Evolutionary conservation across 2,797 vertebrate genomes (phyloP), one percentile per base, ranked within the genome.

Genomic region (Lepilemur septentrionalis): DNA sequence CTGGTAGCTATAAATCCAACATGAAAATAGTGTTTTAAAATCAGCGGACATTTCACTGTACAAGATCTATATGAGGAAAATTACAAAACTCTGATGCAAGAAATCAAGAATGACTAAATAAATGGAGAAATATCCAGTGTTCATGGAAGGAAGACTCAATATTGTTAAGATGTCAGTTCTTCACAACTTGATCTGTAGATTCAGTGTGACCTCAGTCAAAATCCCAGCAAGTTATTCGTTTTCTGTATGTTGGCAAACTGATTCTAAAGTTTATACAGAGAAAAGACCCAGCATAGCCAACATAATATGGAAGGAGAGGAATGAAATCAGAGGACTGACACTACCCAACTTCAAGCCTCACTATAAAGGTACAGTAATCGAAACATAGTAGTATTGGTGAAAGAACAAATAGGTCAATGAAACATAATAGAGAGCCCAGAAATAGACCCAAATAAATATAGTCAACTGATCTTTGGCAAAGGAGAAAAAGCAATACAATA

Each of bases 1-100:
- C 96, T 97, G 95, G 82, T 70, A 95, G 96, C 91, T 69, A 48
- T 95, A 95, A 97, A 93, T 96, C 89, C 75, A 87, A 76, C 38
- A 41, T 63, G 32, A 91, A 95, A 86, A 91, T 5, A 17, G 50
- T 57, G 65, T 61, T 28, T 90, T 5, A 97, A 69, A 67, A 89
- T 91, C 59, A 72, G 11, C 35, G 52, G 22, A 0, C 30, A 63
- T 65, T 79, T 95, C 43, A 61, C 17, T 84, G 28, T 38, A 15
- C 3, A 84, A 78, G 28, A 48, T 59, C 28, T 79, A 61, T 70
- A 70, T 59, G 25, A 78, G 22, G 43, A 69, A 90, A 70, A 78
- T 38, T 79, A 41, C 13, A 78, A 78, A 70, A 72, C 35, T 70
- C 22, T 52, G 50, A 52, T 52, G 22, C 22, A 85, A 85, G 72